Evolutionary conservation across 2,888 invertebrate species (phyloP), one percentile per base, ranked within the genome.

Genomic region (Actias luna): DNA sequence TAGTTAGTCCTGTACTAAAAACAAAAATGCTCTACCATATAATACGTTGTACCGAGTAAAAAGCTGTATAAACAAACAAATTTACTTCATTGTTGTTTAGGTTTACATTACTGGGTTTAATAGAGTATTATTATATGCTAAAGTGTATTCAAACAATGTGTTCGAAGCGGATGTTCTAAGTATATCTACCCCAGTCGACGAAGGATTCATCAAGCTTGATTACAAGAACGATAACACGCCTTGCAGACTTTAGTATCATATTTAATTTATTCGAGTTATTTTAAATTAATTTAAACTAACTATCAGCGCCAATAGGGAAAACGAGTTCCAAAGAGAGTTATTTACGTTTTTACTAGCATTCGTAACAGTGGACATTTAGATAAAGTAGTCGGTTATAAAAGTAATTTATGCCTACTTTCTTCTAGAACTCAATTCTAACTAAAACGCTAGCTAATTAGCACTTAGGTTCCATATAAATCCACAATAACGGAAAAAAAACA

Each of bases 51-150:
- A 50, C 62, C 62, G 52, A 71, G 71, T 69, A 72, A 66, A 71
- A 72, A 74, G 67, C 73, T 75, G 73, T 69, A 58, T 61, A 75
- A 74, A 76, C 63, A 74, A 63, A 66, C 52, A 64, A 65, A 72
- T 65, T 65, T 52, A 58, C 58, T 65, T 61, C 58, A 68, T 70
- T 75, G 67, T 71, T 36, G 67, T 71, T 36, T 64, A 62, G 22
- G 5, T 25, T 50, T 50, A 25, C 46, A 50, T 12, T 50, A 50
- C 10, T 12, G 2, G 46, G 46, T 50, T 50, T 50, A 25, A 50
- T 50, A 50, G 14, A 12, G 10, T 50, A 50, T 50, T 8, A 46
- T 46, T 25, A 7, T 50, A 50, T 50, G 25, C 46, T 25, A 25
- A 12, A 50, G 46, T 50, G 25, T 50, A 50, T 10, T 50, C 25